These are phyloP conservation scores for Crepidodera aurea DNA, from an alignment of 2,888 invertebrate species.

Conservation along the genomic window DNA sequence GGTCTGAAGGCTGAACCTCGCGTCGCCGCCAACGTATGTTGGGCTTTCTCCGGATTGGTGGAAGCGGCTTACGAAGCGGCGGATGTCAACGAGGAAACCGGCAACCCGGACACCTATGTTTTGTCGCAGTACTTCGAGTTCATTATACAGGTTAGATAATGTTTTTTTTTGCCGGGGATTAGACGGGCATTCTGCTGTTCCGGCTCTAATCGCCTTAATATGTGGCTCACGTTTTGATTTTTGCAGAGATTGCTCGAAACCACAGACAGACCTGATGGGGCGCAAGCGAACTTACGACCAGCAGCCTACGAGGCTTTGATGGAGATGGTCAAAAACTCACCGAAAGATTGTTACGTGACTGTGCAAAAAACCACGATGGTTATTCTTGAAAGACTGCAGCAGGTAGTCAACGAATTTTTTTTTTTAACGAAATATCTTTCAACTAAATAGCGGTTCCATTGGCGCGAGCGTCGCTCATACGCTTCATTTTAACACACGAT, in stretches of 20 bases:
- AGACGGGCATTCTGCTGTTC: slow-evolving; percentile 1
- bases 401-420: too few species aligned
- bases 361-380: slow-evolving; percentile 98
- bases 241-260: slow-evolving; percentile 81
- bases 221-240: not conserved
- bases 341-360: slow-evolving; percentile 94
- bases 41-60: slow-evolving; percentile 97
- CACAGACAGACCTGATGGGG: slow-evolving; percentile 93
- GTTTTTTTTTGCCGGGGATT: not conserved
- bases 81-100: slow-evolving; percentile 69
- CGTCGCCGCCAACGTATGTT: slow-evolving; percentile 98
- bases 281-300: slow-evolving; percentile 91
- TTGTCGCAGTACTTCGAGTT: slow-evolving; percentile 93
- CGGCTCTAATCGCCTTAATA: too few species aligned
- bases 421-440: not conserved
- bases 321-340: slow-evolving; percentile 99
- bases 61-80: slow-evolving; percentile 96
- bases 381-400: slow-evolving; percentile 87
- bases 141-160: slow-evolving; percentile 72
- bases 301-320: slow-evolving; percentile 99
- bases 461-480: too few species aligned
- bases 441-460: too few species aligned
- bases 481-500: too few species aligned
- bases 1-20: slow-evolving; percentile 93
- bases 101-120: slow-evolving; percentile 78